Conservation (phyloP, 2,888 invertebrate species). For the Tenthredo livida region DNA sequence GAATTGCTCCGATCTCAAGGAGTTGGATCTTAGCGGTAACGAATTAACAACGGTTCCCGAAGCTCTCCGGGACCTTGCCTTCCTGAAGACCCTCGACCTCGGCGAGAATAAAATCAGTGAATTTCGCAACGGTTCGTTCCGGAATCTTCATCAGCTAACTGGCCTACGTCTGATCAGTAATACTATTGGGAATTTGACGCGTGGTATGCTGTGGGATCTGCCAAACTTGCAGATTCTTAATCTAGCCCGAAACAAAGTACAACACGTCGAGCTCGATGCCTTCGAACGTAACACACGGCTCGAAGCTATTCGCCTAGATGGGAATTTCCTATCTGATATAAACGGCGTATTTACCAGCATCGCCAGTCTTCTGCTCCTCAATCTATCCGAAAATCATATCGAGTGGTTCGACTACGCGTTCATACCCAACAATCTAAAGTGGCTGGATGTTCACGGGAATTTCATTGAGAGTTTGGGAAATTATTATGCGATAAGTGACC, state of each 20-base stretch:
- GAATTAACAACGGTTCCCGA: constrained; percentile 90
- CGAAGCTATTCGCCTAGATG: constrained; percentile 92
- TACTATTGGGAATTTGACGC: constrained; percentile 90
- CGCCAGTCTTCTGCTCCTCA: constrained; percentile 91
- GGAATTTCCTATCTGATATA: constrained; percentile 92
- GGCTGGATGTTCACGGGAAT: constrained; percentile 95
- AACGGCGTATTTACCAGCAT: constrained; percentile 94
- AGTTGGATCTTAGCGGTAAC: constrained; percentile 93
- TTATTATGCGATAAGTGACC: constrained; percentile 88
- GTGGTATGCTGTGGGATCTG: constrained; percentile 93
- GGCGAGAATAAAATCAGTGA: constrained; percentile 94
- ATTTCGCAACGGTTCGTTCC: constrained; percentile 91
- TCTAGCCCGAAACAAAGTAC: constrained; percentile 93
- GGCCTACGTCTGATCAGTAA: constrained; percentile 94
- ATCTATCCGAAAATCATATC: constrained; percentile 94
- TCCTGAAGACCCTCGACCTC: constrained; percentile 93
- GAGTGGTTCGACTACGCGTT: constrained; percentile 97
- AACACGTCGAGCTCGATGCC: constrained; percentile 90
- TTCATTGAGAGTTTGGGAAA: constrained; percentile 93
- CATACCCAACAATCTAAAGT: constrained; percentile 92
- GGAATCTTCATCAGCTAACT: constrained; percentile 91
- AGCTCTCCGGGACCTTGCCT: constrained; percentile 89
- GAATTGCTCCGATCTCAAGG: constrained; percentile 93
- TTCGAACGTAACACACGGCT: constrained; percentile 90
- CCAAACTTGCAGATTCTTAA: constrained; percentile 92